Conservation (phyloP, 2,113 vertebrate species). For the Sapayoa aenigma region DNA sequence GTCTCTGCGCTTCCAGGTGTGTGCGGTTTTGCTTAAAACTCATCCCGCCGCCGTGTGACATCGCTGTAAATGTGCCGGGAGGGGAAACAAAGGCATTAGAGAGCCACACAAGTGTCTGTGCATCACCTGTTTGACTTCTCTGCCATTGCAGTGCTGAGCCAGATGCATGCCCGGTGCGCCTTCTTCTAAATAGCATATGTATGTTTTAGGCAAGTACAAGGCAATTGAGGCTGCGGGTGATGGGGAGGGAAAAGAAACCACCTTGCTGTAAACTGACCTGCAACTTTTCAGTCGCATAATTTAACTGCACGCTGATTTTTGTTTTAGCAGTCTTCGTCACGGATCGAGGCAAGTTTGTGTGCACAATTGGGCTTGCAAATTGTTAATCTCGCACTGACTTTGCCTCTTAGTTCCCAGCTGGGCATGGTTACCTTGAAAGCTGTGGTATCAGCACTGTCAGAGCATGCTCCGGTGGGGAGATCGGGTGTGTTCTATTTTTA, state of each 20-base stretch:
- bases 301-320: conserved; percentile 53
- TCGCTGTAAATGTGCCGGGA: background rate
- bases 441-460: conserved; percentile 59
- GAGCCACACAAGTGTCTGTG: background rate
- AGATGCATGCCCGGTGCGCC: background rate
- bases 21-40: background rate
- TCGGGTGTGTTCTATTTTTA: conserved; percentile 75
- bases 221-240: background rate
- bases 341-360: conserved; percentile 52
- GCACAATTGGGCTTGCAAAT: conserved; percentile 62
- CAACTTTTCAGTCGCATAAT: conserved; percentile 41
- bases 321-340: conserved; percentile 37
- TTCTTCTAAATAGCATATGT: background rate
- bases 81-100: background rate
- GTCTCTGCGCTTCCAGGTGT: conserved; percentile 8
- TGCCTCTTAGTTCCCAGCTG: conserved; percentile 67
- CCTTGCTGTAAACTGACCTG: background rate
- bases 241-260: background rate
- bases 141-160: background rate
- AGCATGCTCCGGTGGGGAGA: conserved; percentile 70
- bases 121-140: conserved; percentile 19
- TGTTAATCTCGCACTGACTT: conserved; percentile 60
- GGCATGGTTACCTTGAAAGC: conserved; percentile 75
- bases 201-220: conserved; percentile 36
- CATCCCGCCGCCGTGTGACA: background rate